phyloP scores from a whole-genome alignment of 2,113 vertebrate genomes.

The Merops nubicus region DNA sequence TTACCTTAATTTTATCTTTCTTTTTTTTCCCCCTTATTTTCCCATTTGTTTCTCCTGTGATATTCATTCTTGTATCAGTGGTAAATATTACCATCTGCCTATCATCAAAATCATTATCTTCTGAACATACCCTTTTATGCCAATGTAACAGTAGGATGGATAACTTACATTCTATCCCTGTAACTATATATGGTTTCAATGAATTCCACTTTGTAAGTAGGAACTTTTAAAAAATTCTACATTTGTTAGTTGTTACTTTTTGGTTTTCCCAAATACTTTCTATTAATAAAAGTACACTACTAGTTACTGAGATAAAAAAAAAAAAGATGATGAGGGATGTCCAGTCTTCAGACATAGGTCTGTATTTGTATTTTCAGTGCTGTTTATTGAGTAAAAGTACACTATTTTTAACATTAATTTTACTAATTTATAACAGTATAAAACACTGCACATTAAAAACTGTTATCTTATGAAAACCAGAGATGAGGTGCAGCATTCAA shows the following conservation, averaged over 20 bases:
- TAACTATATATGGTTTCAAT: conserved; percentile 15
- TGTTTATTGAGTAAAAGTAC: neutral
- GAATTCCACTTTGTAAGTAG: neutral
- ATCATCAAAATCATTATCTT: neutral
- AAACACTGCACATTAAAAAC: neutral
- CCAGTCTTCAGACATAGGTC: neutral
- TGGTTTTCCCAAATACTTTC: conserved; percentile 5
- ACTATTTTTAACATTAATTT: neutral
- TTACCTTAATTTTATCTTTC: neutral
- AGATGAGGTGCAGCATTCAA: neutral
- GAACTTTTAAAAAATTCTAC: neutral
- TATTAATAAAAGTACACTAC: conserved; percentile 21
- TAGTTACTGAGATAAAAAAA: neutral
- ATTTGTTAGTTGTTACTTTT: conserved; percentile 23
- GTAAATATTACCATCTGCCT: neutral
- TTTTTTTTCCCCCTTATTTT: neutral
- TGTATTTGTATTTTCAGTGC: neutral
- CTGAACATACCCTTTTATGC: neutral
- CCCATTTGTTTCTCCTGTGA: neutral
- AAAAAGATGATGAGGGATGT: neutral
- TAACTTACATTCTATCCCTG: neutral
- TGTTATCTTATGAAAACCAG: neutral
- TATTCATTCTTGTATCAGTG: neutral
- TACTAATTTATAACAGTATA: neutral
- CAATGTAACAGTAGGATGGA: neutral